Evolutionary conservation across 2,888 invertebrate species (phyloP).

Genomic region (Galerucella calmariensis): DNA sequence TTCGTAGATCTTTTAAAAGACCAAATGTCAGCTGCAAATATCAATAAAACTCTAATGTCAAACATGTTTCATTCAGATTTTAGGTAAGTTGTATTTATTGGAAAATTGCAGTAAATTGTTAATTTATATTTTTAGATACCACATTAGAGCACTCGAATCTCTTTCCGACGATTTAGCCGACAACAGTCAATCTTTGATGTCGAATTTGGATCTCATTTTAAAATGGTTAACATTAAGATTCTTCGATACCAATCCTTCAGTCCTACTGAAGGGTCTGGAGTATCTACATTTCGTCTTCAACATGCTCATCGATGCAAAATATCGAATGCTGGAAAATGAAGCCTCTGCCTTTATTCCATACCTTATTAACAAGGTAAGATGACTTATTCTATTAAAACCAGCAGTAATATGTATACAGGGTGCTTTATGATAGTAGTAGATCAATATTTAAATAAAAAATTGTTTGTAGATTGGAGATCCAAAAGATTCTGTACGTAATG

Average conservation of each 20-base stretch:
- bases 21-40: conserved; percentile 88
- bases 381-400: conserved; percentile 3
- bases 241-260: conserved; percentile 98
- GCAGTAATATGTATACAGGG: not conserved
- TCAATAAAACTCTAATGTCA: conserved; percentile 86
- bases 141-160: conserved; percentile 93
- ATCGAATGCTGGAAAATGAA: conserved; percentile 90
- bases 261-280: conserved; percentile 93
- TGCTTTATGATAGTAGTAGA: not conserved
- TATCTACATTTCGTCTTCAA: conserved; percentile 87
- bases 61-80: conserved; percentile 97
- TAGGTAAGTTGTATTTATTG: conserved; percentile 65
- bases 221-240: conserved; percentile 97
- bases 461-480: conserved; percentile 86
- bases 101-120: not conserved
- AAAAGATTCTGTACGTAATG: conserved; percentile 93
- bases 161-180: conserved; percentile 84
- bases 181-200: conserved; percentile 83
- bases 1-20: conserved; percentile 92
- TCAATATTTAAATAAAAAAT: not conserved
- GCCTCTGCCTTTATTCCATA: conserved; percentile 95
- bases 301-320: conserved; percentile 74
- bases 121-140: conserved; percentile 72
- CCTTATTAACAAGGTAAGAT: conserved; percentile 84
- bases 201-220: conserved; percentile 93